Conservation (phyloP, 2,888 invertebrate genomes). For the Phyllotreta cruciferae region DNA sequence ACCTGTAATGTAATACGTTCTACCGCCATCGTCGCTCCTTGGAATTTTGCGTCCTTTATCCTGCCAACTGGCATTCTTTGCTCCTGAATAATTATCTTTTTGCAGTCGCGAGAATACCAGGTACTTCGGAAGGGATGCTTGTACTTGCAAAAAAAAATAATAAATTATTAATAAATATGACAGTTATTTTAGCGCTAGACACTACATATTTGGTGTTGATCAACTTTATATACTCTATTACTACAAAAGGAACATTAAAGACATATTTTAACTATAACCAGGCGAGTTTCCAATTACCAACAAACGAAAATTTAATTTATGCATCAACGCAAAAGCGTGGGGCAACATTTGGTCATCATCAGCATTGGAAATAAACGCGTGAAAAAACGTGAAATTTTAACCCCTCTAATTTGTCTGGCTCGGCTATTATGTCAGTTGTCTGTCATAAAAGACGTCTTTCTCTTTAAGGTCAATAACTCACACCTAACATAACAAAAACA, state of each 20-base stretch:
- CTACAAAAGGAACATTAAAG: no score
- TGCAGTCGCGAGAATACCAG: slow-evolving; percentile 7
- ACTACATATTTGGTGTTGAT: no score
- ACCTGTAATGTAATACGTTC: slow-evolving; percentile 37
- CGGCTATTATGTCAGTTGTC: slow-evolving; percentile 39
- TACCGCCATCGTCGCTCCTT: slow-evolving; percentile 24
- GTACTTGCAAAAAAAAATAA: no score
- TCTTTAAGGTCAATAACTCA: slow-evolving; percentile 40
- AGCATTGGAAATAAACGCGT: slow-evolving; percentile 13
- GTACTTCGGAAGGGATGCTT: neutral
- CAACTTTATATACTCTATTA: no score
- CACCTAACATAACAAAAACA: slow-evolving; percentile 43
- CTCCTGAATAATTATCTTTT: slow-evolving; percentile 27
- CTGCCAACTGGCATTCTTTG: slow-evolving; percentile 21
- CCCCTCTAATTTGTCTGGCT: slow-evolving; percentile 36
- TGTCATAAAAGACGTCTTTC: slow-evolving; percentile 41
- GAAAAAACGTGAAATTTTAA: slow-evolving; percentile 29
- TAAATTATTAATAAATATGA: no score
- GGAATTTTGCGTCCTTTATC: slow-evolving; percentile 24
- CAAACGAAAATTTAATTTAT: slow-evolving; percentile 5
- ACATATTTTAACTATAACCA: no score
- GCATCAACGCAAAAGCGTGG: slow-evolving; percentile 3
- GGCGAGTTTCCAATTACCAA: neutral
- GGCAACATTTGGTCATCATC: slow-evolving; percentile 29
- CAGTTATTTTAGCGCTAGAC: no score